Evolutionary conservation across 2,113 vertebrate genomes (phyloP).

Genomic region (sheep (Ovis aries)): DNA sequence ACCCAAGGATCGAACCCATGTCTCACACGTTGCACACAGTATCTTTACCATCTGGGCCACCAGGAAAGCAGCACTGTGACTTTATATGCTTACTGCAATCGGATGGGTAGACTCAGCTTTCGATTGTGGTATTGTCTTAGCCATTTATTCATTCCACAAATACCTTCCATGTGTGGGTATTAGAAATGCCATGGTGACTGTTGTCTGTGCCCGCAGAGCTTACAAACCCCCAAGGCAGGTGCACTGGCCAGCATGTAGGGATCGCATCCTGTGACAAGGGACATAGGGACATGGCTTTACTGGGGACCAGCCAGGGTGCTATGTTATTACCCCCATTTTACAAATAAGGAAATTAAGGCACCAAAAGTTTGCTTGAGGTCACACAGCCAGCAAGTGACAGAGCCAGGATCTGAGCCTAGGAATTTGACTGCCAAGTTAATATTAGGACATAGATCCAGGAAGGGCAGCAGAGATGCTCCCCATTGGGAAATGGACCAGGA

Average conservation of each 20-base stretch:
- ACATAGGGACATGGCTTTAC: background rate
- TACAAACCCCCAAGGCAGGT: background rate
- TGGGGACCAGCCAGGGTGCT: background rate
- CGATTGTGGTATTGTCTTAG: too few relatives aligned
- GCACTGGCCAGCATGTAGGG: too few relatives aligned
- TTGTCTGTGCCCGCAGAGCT: background rate
- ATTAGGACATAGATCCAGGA: background rate
- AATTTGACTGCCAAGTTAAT: background rate
- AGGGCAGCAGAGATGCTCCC: background rate
- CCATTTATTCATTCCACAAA: background rate
- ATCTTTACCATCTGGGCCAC: background rate
- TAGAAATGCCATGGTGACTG: background rate
- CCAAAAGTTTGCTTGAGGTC: background rate
- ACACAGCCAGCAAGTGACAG: background rate
- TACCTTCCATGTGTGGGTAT: background rate
- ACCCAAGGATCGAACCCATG: background rate
- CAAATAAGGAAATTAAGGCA: background rate
- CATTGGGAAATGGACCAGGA: background rate
- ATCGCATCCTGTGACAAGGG: background rate
- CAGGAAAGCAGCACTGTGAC: background rate
- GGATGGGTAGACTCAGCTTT: background rate
- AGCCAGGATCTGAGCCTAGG: background rate
- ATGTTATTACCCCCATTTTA: background rate
- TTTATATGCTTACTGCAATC: background rate
- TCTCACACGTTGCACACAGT: background rate